A percentile compares a stretch with the other conserved stretches of the same genome.
phyloP scores from a whole-genome alignment of 1,140 invertebrate species.

The Drosophila nasuta region DNA sequence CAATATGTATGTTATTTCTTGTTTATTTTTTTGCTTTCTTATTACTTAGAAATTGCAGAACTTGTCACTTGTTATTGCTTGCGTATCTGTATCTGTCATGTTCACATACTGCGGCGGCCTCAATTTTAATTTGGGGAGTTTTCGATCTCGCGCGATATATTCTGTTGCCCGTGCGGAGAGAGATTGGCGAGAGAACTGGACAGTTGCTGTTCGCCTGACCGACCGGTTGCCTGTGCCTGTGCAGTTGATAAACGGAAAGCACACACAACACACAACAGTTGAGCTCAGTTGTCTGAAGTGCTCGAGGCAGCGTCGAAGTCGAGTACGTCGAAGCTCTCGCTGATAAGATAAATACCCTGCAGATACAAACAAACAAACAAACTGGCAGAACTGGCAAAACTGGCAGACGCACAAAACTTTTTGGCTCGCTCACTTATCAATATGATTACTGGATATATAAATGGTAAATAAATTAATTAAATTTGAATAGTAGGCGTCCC shows the following conservation, averaged over 20 bases:
- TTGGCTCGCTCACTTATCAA: conserved; percentile 56
- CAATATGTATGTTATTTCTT: conserved; percentile 1
- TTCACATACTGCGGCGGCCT: conserved; percentile 29
- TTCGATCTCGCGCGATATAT: conserved; percentile 9
- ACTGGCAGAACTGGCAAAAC: background rate
- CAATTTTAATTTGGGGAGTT: background rate
- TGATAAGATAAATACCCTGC: conserved; percentile 51
- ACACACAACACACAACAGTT: conserved; percentile 29
- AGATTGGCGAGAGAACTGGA: conserved; percentile 21
- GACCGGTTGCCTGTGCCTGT: conserved; percentile 43
- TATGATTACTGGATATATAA: conserved; percentile 71
- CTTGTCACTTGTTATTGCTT: conserved; percentile 35
- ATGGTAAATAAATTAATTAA: conserved; percentile 79
- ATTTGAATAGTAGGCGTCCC: conserved; percentile 66
- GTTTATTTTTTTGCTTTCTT: background rate
- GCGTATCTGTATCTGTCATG: conserved; percentile 26
- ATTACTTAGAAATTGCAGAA: conserved; percentile 18
- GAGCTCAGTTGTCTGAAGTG: conserved; percentile 34
- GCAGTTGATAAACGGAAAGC: conserved; percentile 45
- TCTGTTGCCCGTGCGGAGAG: conserved; percentile 17
- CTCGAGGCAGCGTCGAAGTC: conserved; percentile 23
- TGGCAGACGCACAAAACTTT: conserved; percentile 28
- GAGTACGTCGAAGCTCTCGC: conserved; percentile 35
- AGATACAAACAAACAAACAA: conserved; percentile 30
- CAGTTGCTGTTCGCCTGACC: conserved; percentile 50